Evolutionary conservation across 2,888 invertebrate species (phyloP).

Genomic region (Andricus curvator): DNA sequence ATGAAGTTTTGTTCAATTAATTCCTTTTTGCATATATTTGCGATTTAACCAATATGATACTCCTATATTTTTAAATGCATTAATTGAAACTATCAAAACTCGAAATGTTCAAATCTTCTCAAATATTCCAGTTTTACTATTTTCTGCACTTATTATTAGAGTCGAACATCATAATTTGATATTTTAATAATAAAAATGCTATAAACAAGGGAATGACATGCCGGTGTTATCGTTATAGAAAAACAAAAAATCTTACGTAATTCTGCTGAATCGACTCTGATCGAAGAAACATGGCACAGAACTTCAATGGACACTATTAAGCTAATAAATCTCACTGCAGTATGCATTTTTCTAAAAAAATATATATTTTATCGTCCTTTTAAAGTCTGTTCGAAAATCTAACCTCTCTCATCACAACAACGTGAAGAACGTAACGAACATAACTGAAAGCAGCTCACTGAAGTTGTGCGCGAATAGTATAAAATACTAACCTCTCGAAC

Average conservation of each 20-base stretch:
- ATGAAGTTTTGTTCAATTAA: too few relatives aligned
- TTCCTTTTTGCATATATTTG: too few relatives aligned
- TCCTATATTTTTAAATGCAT: too few relatives aligned
- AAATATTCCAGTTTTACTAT: not conserved
- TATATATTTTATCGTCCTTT: not conserved
- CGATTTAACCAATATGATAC: too few relatives aligned
- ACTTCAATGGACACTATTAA: slow-evolving; percentile 4
- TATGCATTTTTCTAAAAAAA: not conserved
- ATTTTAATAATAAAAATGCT: slow-evolving; percentile 6
- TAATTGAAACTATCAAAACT: not conserved
- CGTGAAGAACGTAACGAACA: not conserved
- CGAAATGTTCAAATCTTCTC: not conserved
- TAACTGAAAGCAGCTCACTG: not conserved
- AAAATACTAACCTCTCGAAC: not conserved
- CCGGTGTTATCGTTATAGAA: slow-evolving; percentile 4
- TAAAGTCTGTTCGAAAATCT: not conserved
- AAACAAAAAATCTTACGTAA: slow-evolving; percentile 15
- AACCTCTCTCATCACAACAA: not conserved
- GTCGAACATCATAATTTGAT: not conserved
- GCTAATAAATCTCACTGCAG: slow-evolving; percentile 9
- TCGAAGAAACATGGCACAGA: not conserved
- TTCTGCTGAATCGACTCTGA: not conserved
- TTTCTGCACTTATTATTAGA: not conserved
- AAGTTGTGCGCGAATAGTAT: not conserved
- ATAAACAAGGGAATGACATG: not conserved